Base-by-base conservation (phyloP, 92 coral and sea anemone genomes). In the Porites divaricata region DNA sequence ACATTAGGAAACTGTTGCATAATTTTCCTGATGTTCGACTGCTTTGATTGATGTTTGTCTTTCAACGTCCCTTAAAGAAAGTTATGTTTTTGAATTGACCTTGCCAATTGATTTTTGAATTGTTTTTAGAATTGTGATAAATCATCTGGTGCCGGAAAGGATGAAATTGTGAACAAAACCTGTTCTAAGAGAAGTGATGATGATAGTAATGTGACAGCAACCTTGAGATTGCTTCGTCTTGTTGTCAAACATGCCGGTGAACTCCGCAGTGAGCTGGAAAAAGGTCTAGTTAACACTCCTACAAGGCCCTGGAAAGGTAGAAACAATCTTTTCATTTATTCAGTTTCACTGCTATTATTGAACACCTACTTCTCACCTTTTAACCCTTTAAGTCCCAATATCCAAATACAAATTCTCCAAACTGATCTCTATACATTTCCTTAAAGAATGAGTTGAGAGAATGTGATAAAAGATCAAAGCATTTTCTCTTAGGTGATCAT, bases 261-360 rank as follows among this genome's bases (percentile, higher is more conserved):
- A 72, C 94, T 96, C 0, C 88, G 96, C 72, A 87, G 86, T 76
- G 98, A 89, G 56, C 89, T 96, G 54, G 98, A 96, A 73, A 93
- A 95, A 20, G 99, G 99, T 13, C 93, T 96, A 8, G 93, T 88
- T 13, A 85, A 65, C 45, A 96, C 98, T 0, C 99, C 99, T 20
- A 96, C 99, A 11, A 85, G 95, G 80, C 99, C 99, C 50, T 96
- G 99, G 99, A 93, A 96, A 95, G 99, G 99, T 96, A 59, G 12
- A 11, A 54, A 54, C 45, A 35, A 4, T 35, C 2, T 54, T 54
- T 12, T 54, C 59, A 54, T 12, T 54, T 54, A 54, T 54, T 54
- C 59, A 54, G 6, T 35, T 35, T 35, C 45, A 35, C 45, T 35
- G 45, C 45, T 35, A 4, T 35, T 35, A 35, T 35, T 35, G 45